Conservation (phyloP, 2,113 vertebrate genomes). For the Rattus norvegicus region DNA sequence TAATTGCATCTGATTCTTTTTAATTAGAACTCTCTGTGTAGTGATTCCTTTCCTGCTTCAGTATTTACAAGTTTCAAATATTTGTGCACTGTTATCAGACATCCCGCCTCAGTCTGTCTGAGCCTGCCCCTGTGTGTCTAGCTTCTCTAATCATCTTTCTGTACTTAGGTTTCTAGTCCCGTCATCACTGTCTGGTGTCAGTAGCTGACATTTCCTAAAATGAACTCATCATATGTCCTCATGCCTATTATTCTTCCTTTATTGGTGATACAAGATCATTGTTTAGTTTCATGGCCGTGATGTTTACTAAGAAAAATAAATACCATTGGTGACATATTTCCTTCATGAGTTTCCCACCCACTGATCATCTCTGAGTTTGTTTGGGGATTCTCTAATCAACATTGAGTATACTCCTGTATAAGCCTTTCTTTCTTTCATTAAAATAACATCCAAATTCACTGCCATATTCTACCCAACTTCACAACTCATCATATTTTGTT, state of each 20-base stretch:
- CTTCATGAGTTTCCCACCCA: neutral
- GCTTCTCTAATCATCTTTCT: neutral
- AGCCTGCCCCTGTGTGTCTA: neutral
- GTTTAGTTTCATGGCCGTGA: conserved; percentile 6
- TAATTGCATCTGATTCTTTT: conserved; percentile 75
- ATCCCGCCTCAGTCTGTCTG: neutral
- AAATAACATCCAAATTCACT: conserved; percentile 21
- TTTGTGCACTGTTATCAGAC: conserved; percentile 67
- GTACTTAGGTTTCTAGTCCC: neutral
- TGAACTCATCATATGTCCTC: neutral
- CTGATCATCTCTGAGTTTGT: conserved; percentile 24
- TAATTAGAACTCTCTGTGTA: conserved; percentile 67
- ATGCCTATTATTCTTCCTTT: neutral
- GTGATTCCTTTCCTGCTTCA: conserved; percentile 59
- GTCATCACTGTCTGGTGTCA: neutral
- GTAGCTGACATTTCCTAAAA: conserved; percentile 3
- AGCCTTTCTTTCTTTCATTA: conserved; percentile 43
- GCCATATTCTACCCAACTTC: conserved; percentile 32
- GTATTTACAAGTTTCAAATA: conserved; percentile 77
- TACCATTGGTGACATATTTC: neutral
- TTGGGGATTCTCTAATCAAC: neutral
- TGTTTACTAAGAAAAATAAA: conserved; percentile 32
- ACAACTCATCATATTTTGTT: conserved; percentile 37
- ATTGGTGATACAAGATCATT: neutral
- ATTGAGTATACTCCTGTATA: neutral